These are phyloP conservation scores for Halichoeres trimaculatus DNA, from an alignment of 2,113 vertebrate species.

Conservation along the genomic window DNA sequence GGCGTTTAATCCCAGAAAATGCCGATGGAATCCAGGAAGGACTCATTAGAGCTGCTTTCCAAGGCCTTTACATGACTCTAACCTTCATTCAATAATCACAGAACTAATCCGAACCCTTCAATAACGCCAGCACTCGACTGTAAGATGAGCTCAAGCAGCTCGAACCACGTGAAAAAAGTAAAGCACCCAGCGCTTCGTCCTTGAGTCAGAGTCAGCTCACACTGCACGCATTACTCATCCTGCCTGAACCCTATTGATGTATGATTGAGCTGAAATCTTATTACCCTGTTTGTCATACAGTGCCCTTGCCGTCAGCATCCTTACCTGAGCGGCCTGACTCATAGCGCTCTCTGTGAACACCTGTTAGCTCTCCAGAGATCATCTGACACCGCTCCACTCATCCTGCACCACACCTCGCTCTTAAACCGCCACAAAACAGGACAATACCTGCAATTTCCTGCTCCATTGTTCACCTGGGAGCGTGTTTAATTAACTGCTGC, in stretches of 20 bases:
- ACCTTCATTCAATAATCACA: not conserved
- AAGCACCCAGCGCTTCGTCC: slow-evolving; percentile 25
- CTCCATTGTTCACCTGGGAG: slow-evolving; percentile 70
- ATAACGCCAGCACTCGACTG: not conserved
- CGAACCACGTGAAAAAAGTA: not conserved
- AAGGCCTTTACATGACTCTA: not conserved
- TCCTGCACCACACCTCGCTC: not conserved
- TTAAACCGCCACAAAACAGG: slow-evolving; percentile 44
- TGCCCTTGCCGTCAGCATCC: slow-evolving; percentile 61
- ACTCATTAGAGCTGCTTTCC: not conserved
- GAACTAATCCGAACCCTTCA: no score
- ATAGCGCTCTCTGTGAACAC: slow-evolving; percentile 45
- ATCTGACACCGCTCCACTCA: slow-evolving; percentile 46
- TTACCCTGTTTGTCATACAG: slow-evolving; percentile 62
- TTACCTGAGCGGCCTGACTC: slow-evolving; percentile 48
- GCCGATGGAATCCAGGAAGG: no score
- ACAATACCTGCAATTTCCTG: slow-evolving; percentile 65
- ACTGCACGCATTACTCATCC: slow-evolving; percentile 60
- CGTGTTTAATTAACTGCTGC: slow-evolving; percentile 69
- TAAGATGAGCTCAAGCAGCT: slow-evolving; percentile 1
- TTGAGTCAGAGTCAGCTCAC: slow-evolving; percentile 44
- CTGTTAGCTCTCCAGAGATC: slow-evolving; percentile 48
- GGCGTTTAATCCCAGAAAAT: no score
- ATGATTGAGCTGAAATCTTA: slow-evolving; percentile 68
- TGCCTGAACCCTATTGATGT: slow-evolving; percentile 59